A percentile compares a stretch with the other conserved stretches of the same genome.
phyloP scores from a whole-genome alignment of 2,113 vertebrate genomes.

The Falco punctatus region DNA sequence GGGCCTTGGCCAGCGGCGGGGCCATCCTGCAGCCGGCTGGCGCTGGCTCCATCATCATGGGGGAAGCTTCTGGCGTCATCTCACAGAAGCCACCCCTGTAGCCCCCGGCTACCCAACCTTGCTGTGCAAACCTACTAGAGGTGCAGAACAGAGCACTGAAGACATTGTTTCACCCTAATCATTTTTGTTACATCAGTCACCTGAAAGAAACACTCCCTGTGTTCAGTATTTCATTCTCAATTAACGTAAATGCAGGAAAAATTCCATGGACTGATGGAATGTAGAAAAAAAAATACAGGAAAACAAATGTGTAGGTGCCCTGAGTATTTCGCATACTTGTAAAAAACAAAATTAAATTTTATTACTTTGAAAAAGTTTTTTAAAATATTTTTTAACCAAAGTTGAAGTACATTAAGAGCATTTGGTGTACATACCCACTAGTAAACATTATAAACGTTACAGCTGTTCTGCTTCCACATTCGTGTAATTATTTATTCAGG shows the following conservation, averaged over 20 bases:
- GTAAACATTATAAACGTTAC: neutral
- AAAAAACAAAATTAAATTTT: neutral
- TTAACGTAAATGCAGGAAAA: neutral
- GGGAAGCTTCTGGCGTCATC: no score
- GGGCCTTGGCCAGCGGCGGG: no score
- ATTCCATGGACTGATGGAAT: neutral
- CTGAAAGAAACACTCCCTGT: neutral
- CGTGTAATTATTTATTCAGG: neutral
- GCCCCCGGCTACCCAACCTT: no score
- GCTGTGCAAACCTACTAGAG: no score
- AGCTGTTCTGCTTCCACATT: neutral
- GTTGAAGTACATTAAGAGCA: neutral
- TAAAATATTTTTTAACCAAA: neutral
- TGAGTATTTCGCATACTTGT: neutral
- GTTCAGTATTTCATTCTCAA: neutral
- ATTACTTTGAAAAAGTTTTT: neutral
- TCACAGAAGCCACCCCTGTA: no score
- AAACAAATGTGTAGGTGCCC: rapidly evolving
- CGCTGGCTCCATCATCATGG: no score
- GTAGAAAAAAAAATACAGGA: neutral
- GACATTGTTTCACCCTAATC: neutral
- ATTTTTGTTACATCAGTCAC: neutral
- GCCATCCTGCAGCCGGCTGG: no score
- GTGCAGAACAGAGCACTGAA: neutral
- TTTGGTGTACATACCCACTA: rapidly evolving